A percentile compares a stretch with the other conserved stretches of the same genome.
Conservation (phyloP, 2,113 vertebrate genomes). For the Sminthopsis crassicaudata region DNA sequence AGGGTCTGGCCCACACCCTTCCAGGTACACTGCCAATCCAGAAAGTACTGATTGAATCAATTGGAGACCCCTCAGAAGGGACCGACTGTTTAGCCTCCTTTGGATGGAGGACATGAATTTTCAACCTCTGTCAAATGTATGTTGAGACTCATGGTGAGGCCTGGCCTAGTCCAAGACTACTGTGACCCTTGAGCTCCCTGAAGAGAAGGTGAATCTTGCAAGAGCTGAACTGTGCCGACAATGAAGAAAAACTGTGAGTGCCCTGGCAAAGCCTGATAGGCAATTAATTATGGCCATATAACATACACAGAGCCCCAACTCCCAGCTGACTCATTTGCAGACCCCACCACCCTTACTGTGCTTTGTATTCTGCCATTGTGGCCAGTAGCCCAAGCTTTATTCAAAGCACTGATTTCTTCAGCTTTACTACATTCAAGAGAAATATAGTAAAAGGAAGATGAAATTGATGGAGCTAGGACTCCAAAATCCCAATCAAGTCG, state of each 20-base stretch:
- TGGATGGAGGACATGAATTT: background rate
- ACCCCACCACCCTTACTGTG: background rate
- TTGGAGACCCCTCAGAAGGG: background rate
- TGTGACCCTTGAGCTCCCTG: slow-evolving; percentile 13
- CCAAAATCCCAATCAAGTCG: slow-evolving; percentile 15
- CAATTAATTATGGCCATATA: background rate
- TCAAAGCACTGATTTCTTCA: slow-evolving; percentile 4
- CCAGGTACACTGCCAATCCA: background rate
- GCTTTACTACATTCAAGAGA: background rate
- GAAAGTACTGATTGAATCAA: background rate
- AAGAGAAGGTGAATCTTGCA: slow-evolving; percentile 8
- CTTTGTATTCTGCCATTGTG: slow-evolving; percentile 32
- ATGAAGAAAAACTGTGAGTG: background rate
- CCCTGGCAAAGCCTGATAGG: slow-evolving; percentile 3
- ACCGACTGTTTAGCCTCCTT: background rate
- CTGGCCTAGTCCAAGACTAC: background rate
- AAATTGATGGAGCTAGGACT: slow-evolving; percentile 18
- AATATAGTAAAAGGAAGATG: slow-evolving; percentile 18
- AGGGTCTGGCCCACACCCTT: background rate
- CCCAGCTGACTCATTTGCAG: slow-evolving; percentile 8
- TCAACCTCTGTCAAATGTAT: slow-evolving; percentile 20
- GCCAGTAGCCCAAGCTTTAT: background rate
- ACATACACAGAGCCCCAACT: background rate
- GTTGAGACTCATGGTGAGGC: background rate
- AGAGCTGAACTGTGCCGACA: slow-evolving; percentile 42